Evolutionary conservation across 2,113 vertebrate genomes (phyloP).

Genomic region (Numida meleagris): DNA sequence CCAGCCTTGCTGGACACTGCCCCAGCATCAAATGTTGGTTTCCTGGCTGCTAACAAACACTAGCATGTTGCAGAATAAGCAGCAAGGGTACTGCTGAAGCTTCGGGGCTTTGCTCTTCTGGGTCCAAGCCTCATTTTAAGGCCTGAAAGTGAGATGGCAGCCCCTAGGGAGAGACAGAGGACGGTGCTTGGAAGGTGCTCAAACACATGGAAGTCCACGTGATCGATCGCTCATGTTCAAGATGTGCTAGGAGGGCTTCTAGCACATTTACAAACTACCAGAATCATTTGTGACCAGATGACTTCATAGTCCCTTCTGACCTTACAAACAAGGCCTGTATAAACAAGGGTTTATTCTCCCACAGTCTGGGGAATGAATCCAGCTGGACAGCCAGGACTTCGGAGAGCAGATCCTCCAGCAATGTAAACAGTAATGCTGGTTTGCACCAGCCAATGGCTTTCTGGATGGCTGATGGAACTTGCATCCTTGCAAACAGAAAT

Average conservation of each 20-base stretch:
- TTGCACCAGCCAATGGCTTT: not conserved
- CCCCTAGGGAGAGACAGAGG: not conserved
- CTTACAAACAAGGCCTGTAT: conserved; percentile 11
- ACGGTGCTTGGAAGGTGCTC: not conserved
- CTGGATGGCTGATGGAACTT: not conserved
- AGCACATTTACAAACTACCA: not conserved
- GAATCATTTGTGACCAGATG: conserved; percentile 11
- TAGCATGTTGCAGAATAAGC: accelerated
- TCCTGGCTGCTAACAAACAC: conserved; percentile 53
- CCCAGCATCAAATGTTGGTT: conserved; percentile 11
- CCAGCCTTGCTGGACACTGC: conserved; percentile 47
- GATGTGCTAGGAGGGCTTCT: not conserved
- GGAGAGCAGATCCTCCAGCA: not conserved
- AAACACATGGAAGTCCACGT: not conserved
- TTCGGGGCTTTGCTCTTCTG: not conserved
- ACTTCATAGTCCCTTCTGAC: conserved; percentile 42
- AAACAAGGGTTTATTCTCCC: conserved; percentile 45
- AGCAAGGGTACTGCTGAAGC: not conserved
- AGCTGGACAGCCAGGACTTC: not conserved
- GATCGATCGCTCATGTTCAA: not conserved
- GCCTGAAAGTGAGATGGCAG: not conserved
- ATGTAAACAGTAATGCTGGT: not conserved
- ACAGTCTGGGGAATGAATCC: conserved; percentile 18
- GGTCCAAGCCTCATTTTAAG: accelerated
- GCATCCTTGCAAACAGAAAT: not conserved